Evolutionary conservation across 2,888 invertebrate genomes (phyloP).

Genomic region (Eupithecia subfuscata): DNA sequence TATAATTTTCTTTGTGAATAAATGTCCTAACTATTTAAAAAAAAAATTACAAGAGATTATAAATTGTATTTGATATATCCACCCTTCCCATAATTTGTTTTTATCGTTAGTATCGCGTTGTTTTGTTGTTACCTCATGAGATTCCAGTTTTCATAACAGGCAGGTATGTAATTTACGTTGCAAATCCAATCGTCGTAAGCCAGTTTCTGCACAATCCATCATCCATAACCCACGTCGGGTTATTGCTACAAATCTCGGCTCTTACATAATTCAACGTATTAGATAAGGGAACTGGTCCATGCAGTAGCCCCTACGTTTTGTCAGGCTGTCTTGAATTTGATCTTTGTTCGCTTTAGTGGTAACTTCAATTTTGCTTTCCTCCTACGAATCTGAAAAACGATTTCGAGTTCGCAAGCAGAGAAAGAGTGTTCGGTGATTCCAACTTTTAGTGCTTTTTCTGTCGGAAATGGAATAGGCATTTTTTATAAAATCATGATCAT

Average conservation of each 20-base stretch:
- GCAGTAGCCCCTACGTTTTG: background rate
- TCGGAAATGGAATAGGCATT: background rate
- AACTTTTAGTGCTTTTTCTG: slow-evolving; percentile 45
- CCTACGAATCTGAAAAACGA: slow-evolving; percentile 70
- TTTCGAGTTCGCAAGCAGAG: slow-evolving; percentile 57
- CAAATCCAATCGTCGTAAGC: slow-evolving; percentile 1
- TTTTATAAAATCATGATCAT: background rate
- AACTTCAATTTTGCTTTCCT: background rate
- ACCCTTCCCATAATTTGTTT: no score
- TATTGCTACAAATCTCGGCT: slow-evolving; percentile 8
- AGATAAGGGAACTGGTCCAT: slow-evolving; percentile 9
- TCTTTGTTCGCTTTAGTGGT: background rate
- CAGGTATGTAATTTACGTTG: background rate
- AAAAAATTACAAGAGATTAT: no score
- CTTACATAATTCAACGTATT: slow-evolving; percentile 11
- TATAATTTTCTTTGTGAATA: no score
- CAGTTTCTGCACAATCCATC: slow-evolving; percentile 24
- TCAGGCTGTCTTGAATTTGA: background rate
- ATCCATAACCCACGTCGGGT: slow-evolving; percentile 3
- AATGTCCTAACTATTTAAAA: no score
- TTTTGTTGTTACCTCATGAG: background rate
- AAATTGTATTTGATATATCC: no score
- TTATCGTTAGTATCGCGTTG: background rate
- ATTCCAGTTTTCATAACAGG: background rate
- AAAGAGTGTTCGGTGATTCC: slow-evolving; percentile 54